Conservation (phyloP, 2,888 invertebrate species). For the Xiphydria camelus region DNA sequence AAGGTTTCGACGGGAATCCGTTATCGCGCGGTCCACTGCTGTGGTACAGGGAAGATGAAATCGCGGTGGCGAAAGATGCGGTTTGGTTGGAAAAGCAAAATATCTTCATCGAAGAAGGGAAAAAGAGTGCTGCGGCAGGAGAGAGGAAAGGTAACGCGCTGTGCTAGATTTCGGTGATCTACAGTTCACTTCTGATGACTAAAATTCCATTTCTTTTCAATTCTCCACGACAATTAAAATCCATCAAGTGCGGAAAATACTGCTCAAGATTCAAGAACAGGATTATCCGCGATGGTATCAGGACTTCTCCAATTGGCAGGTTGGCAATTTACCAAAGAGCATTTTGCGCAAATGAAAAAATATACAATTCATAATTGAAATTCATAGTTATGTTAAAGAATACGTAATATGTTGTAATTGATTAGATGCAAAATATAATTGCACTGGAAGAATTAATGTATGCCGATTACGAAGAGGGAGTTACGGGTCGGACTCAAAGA, state of each 20-base stretch:
- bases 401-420: constrained; percentile 7
- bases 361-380: no score
- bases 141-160: constrained; percentile 27
- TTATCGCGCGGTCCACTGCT: constrained; percentile 12
- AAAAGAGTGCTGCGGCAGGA: constrained; percentile 17
- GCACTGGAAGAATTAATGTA: constrained; percentile 38
- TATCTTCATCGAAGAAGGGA: constrained; percentile 9
- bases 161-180: no score
- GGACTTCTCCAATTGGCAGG: constrained; percentile 41
- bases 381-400: not conserved
- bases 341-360: no score
- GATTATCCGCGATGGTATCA: constrained; percentile 40
- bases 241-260: constrained; percentile 15
- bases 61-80: constrained; percentile 20
- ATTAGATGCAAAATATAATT: constrained; percentile 40
- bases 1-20: constrained; percentile 1
- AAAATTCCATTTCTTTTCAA: no score
- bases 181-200: not conserved
- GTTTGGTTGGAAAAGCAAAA: constrained; percentile 18
- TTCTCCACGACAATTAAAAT: no score
- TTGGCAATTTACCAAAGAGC: no score
- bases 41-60: constrained; percentile 28
- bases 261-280: constrained; percentile 10
- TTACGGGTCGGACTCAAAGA: constrained; percentile 37
- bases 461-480: constrained; percentile 42